Base-by-base conservation (phyloP, 2,113 vertebrate genomes). In the Meles meles region DNA sequence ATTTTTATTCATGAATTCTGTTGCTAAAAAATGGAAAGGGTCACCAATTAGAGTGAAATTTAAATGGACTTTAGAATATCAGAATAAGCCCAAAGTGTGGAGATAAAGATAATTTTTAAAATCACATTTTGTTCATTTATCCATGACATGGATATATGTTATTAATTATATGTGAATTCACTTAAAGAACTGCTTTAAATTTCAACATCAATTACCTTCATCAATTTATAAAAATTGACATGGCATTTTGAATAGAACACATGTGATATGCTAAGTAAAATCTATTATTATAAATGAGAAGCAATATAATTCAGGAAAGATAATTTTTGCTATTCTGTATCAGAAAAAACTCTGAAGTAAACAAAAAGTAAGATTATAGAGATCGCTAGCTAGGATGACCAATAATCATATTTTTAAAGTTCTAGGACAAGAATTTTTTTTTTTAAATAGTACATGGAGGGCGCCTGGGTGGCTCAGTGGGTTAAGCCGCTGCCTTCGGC, bases 1-100 rank as follows among this genome's bases (percentile, higher is more conserved):
- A 52, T 94, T 98, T 98, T 98, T 95, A 93, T 65, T 96, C 52
- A 96, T 82, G 2, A 23, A n/a, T 97, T 97, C 69, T 85, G 55
- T 83, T 89, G 85, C n/a, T 93, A 83, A 17, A 39, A 96, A 59
- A 94, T 15, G 2, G 6, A 97, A 97, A 97, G 21, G 0, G 9
- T 94, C 76, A 93, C 80, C 59, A 97, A 90, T 67, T 63, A 67
- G 2, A 80, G 7, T 95, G n/a, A 97, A 55, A 55, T 15, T 95
- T 79, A 34, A 83, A 29, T 83, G 29, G 52, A 80, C 42, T 77
- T 93, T 15, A 67, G 29, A 84, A 71, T 18, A 85, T 65, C 6
- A 95, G 8, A 37, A 42, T 87, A 65, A 82, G 25, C n/a, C n/a
- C 76, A 88, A 84, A 94, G 39, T 42, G 6, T 17, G 63, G 14